Base-by-base conservation (phyloP, 2,113 vertebrate species). In the Lasiurus cinereus region DNA sequence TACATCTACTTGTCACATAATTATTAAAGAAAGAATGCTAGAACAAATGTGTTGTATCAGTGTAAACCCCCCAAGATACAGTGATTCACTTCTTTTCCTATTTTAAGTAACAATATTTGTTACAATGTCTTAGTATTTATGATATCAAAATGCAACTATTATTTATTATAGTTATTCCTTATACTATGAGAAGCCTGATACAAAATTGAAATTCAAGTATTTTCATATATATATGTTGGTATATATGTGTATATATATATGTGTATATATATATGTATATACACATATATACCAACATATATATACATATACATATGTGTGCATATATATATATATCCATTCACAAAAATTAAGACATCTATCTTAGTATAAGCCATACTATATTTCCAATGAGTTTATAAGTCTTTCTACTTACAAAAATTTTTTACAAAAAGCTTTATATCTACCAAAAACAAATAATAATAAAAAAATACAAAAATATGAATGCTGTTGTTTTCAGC, bases 131-230 rank as follows among this genome's bases (percentile, higher is more conserved):
- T 82, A 89, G 15, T 21, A 18, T 67, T 77, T 78, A 15, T 5
- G 31, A 24, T 69, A 21, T 87, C 15, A 92, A 59, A 36, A 29
- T 84, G 7, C 13, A 36, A 91, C 46, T 33, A 69, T 36, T 74
- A 59, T 52, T 74, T 27, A 74, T 8, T 62, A 54, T 16, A 39
- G 24, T 90, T 69, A 56, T 66, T 62, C n/a, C 39, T 83, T 27
- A 31, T n/a, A 36, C 0, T 54, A 64, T 5, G 16, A 52, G 14
- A 46, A 74, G 4, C 7, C 4, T 70, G 8, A 8, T 90, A 22
- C 18, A 22, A 88, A 94, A 87, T 0, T 64, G 39, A 95, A 96
- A 87, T 73, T 12, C 29, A 91, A 76, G 64, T n/a, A 64, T 90
- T 88, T 91, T n/a, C 15, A 52, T 16, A 52, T 16, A 52, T 5